Evolutionary conservation across 2,113 vertebrate species (phyloP).

Genomic region (Eudyptes chrysolophus): DNA sequence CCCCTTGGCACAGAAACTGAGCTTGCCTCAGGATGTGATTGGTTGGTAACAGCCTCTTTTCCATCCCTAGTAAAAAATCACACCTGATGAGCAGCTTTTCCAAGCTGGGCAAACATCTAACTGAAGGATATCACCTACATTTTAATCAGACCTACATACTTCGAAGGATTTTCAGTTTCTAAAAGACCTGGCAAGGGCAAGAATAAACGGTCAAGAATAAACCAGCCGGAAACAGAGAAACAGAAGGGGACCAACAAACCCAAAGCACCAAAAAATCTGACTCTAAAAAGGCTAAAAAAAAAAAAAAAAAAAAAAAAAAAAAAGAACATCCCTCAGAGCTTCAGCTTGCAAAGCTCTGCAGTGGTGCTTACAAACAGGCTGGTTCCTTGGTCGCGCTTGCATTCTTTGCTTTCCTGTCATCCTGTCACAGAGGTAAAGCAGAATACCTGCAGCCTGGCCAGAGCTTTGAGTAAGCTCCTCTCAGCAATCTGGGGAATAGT

Average conservation of each 20-base stretch:
- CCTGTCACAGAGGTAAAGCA: background rate
- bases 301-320: background rate
- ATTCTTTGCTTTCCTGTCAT: background rate
- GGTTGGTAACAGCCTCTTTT: background rate
- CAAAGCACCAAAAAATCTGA: background rate
- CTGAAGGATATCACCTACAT: background rate
- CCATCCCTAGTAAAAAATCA: background rate
- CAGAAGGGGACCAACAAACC: background rate
- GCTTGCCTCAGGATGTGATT: background rate
- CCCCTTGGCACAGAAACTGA: background rate
- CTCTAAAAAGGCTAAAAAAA: background rate
- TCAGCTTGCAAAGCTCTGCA: background rate
- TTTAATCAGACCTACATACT: background rate
- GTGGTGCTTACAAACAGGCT: background rate
- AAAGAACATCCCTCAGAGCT: background rate
- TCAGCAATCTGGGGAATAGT: background rate
- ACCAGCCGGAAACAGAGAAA: background rate
- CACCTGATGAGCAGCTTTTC: background rate
- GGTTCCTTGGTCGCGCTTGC: background rate
- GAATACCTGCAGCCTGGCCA: background rate
- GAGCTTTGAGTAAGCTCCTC: background rate
- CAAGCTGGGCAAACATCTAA: background rate
- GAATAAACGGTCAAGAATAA: background rate
- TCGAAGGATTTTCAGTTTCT: background rate
- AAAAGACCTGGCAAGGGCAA: background rate